Base-by-base conservation (phyloP, 2,888 invertebrate species). In the Epistrophe grossulariae region DNA sequence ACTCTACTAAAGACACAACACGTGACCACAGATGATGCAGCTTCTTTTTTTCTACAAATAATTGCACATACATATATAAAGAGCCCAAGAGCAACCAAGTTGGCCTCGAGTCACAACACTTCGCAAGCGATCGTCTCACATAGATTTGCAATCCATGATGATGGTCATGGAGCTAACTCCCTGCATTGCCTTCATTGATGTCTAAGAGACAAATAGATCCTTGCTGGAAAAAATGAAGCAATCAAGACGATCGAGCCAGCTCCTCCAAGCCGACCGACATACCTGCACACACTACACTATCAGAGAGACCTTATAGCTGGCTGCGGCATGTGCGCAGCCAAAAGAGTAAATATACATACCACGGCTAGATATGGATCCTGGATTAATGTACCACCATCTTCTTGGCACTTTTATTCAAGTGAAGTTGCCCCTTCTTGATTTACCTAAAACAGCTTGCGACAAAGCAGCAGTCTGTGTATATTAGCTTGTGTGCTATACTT, bases 351-450 rank as follows among this genome's bases (percentile, higher is more conserved):
- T 79, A 87, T 76, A 72, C 82, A 84, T 80, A 74, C 74, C 48
- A 45, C 48, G 78, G 50, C 73, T 82, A 79, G 85, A 82, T 87
- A 79, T 68, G 83, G 76, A 87, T 87, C 83, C 76, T 79, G 66
- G 83, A 87, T 87, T 87, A 87, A 87, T 87, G 87, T 83, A 79
- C 87, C 87, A 79, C 83, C 79, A 87, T 79, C 74, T 83, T 79
- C 79, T 87, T 87, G 83, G 83, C 87, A 87, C 87, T 87, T 83
- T 87, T 87, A 83, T 83, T 72, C 76, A 77, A 74, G 73, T 71
- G 50, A 64, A 74, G 73, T 74, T 74, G 78, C 85, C 74, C 83
- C 83, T 73, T 87, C 83, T 76, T 72, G 85, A 82, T 73, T 78
- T 74, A 82, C 82, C 85, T 70, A 78, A 85, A 78, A 85, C 78